Evolutionary conservation across 2,113 vertebrate genomes (phyloP), one percentile per base, ranked within the genome.

Genomic region (Archilochus colubris): DNA sequence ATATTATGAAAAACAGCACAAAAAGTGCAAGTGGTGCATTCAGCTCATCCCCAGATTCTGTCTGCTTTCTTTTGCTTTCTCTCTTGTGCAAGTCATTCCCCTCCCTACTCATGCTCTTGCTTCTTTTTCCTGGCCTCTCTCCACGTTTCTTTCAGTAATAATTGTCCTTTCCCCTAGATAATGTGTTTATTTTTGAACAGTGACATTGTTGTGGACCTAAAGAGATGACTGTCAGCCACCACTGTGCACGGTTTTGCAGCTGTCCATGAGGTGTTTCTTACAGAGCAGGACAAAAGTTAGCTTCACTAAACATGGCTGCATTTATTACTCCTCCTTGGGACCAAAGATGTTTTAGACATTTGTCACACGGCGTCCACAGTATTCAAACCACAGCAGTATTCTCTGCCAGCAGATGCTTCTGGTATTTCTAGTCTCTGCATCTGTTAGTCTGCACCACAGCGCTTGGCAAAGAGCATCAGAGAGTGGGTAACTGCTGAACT

Each of bases 41-140:
- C 4, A 28, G 43, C 10, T 86, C 27, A 40, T 77, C 80, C 31
- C 25, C 6, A 54, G 22, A 80, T 64, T 58, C 23, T n/a, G 10
- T 30, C 38, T 51, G 19, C 28, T 57, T 84, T n/a, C 28, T 85
- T 79, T 79, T 72, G 22, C 53, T 82, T 57, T 57, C 21, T 44
- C 31, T 66, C 67, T 40, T 83, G 23, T 44, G 51, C 25, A 70
- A 82, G 31, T 54, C 30, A 74, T 74, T 77, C 36, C n/a, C 5
- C 25, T 83, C 31, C 38, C 91, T 94, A 81, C 43, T 63, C 61
- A 81, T 11, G 28, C 28, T 84, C 83, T 72, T 72, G 22, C 75
- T 81, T 67, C 25, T 86, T 86, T 80, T 24, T 55, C 43, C 40
- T 67, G 55, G 30, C n/a, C n/a, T 70, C 33, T 38, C 43, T 55